Conservation (phyloP, 1,140 invertebrate genomes). For the Platorchestia sp. region DNA sequence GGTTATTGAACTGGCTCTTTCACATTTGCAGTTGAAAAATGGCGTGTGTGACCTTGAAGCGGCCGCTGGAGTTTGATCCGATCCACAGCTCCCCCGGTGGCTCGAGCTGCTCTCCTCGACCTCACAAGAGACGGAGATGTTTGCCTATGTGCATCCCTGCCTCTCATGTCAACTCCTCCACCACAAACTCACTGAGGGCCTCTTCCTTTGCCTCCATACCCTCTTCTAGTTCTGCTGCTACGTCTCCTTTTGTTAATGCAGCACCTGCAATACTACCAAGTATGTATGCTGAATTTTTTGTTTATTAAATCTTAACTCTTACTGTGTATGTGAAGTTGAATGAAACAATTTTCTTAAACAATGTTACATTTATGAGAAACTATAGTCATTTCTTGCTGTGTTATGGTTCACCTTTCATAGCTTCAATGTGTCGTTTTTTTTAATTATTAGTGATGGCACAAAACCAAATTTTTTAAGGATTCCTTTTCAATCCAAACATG, state of each 20-base stretch:
- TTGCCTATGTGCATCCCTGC: slow-evolving; percentile 56
- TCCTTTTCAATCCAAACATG: too few species aligned
- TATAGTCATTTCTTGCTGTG: too few species aligned
- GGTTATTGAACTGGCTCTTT: too few species aligned
- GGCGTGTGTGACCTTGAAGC: slow-evolving; percentile 58
- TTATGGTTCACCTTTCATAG: too few species aligned
- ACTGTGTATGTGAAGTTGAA: background rate
- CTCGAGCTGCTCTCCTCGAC: slow-evolving; percentile 57
- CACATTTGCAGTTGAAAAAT: slow-evolving; percentile 15
- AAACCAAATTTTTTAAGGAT: too few species aligned
- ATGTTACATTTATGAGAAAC: background rate
- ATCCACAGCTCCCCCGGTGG: slow-evolving; percentile 54
- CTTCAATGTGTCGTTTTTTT: too few species aligned
- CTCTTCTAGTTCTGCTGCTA: background rate
- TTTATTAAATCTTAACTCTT: background rate
- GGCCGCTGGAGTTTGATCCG: slow-evolving; percentile 56
- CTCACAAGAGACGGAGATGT: slow-evolving; percentile 56
- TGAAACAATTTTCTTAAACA: background rate
- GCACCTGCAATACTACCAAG: slow-evolving; percentile 48
- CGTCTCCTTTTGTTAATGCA: slow-evolving; percentile 50
- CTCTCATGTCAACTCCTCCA: slow-evolving; percentile 42
- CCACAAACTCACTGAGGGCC: slow-evolving; percentile 28
- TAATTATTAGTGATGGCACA: too few species aligned
- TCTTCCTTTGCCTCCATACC: slow-evolving; percentile 37
- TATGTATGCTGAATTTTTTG: background rate